Conservation (phyloP, 2,113 vertebrate genomes). For the Rana temporaria region DNA sequence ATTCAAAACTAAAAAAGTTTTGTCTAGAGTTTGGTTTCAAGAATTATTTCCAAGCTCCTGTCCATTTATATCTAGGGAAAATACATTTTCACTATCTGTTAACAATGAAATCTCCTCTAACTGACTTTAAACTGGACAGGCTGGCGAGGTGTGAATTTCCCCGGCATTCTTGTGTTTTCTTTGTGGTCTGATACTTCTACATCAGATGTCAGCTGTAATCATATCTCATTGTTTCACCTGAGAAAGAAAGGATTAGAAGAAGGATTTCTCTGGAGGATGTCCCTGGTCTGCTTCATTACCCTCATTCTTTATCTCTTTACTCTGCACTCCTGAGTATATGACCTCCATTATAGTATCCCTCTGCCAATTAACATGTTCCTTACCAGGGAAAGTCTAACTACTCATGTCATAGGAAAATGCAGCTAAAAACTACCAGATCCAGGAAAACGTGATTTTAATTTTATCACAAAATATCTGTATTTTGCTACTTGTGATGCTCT, state of each 20-base stretch:
- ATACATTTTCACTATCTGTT: too few relatives aligned
- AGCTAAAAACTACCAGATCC: too few relatives aligned
- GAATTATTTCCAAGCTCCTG: too few relatives aligned
- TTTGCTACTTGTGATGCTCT: too few relatives aligned
- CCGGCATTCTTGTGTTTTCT: not conserved
- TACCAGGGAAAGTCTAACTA: not conserved
- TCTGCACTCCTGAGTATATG: constrained; percentile 12
- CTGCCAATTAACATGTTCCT: constrained; percentile 13
- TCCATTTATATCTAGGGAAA: too few relatives aligned
- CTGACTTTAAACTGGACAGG: not conserved
- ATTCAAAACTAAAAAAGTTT: too few relatives aligned
- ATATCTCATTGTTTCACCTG: constrained; percentile 28
- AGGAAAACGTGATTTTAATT: too few relatives aligned
- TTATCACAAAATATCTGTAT: too few relatives aligned
- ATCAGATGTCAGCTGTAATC: constrained; percentile 36
- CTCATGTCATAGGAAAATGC: not conserved
- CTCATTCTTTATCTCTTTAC: constrained; percentile 43
- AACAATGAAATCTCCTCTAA: not conserved
- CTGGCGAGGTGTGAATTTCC: not conserved
- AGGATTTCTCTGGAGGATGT: constrained; percentile 5
- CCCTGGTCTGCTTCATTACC: constrained; percentile 25
- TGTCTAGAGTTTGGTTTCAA: too few relatives aligned
- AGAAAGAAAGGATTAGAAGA: constrained; percentile 8
- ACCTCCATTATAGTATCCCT: not conserved
- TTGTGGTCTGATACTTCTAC: constrained; percentile 21